These are phyloP conservation scores for Rhinophrynus dorsalis DNA, from an alignment of 2,797 vertebrate species.

Conservation along the genomic window DNA sequence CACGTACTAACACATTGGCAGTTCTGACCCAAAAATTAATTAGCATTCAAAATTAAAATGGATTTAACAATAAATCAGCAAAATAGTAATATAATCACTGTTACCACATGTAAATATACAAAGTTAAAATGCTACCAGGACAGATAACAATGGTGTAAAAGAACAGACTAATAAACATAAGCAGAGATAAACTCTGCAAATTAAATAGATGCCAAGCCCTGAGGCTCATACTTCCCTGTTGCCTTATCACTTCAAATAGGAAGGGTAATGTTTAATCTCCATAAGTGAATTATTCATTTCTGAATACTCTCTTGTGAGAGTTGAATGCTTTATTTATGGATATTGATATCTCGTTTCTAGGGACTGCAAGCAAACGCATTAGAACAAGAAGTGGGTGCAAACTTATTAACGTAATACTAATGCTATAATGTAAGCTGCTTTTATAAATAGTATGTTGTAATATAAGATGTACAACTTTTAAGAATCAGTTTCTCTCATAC, in stretches of 20 bases:
- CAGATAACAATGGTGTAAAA: background rate
- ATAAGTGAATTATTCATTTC: conserved; percentile 35
- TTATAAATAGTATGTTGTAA: too few relatives aligned
- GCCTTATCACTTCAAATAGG: conserved; percentile 20
- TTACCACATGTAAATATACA: too few relatives aligned
- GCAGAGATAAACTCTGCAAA: background rate
- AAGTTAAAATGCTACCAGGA: background rate
- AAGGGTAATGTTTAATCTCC: conserved; percentile 28
- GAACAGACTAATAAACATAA: background rate
- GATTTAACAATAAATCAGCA: too few relatives aligned
- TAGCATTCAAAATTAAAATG: too few relatives aligned
- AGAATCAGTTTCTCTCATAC: too few relatives aligned
- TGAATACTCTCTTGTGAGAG: background rate
- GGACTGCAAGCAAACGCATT: conserved; percentile 3
- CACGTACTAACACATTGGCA: too few relatives aligned
- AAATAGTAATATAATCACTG: too few relatives aligned
- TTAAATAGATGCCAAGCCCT: conserved; percentile 6
- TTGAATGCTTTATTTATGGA: conserved; percentile 28
- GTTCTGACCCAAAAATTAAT: too few relatives aligned
- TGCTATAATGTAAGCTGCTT: too few relatives aligned
- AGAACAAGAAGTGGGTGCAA: background rate
- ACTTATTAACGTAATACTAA: conserved; percentile 1
- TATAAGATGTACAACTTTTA: too few relatives aligned
- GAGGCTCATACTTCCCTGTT: conserved; percentile 11
- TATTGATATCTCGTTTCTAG: background rate